phyloP scores from a whole-genome alignment of 2,113 vertebrate genomes.

The Nansenia antarctica region DNA sequence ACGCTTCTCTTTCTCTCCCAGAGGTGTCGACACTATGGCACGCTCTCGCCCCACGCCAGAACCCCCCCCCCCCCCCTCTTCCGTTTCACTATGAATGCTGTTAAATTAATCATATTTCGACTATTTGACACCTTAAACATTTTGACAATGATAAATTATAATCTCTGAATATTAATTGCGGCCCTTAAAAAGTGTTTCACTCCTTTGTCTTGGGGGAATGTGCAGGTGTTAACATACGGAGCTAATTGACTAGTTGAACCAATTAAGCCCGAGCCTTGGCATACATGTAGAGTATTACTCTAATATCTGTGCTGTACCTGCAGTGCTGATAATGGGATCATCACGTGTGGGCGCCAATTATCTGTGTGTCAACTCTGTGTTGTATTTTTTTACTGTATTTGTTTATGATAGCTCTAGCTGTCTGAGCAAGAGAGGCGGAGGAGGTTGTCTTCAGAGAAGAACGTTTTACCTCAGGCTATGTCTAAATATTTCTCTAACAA shows the following conservation, averaged over 20 bases:
- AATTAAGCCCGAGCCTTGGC: conserved; percentile 40
- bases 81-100: neutral
- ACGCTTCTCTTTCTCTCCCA: too few relatives aligned
- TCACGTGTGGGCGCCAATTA: neutral
- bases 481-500: too few relatives aligned
- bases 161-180: conserved; percentile 17
- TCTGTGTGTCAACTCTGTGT: neutral
- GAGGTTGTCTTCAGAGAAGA: too few relatives aligned
- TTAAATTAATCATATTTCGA: conserved; percentile 9
- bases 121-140: conserved; percentile 27
- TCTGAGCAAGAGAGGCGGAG: too few relatives aligned
- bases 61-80: too few relatives aligned
- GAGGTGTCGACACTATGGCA: too few relatives aligned
- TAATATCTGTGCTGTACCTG: neutral
- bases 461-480: too few relatives aligned
- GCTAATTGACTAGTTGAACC: conserved; percentile 44
- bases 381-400: too few relatives aligned
- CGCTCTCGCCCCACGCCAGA: too few relatives aligned
- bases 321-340: neutral
- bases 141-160: conserved; percentile 23
- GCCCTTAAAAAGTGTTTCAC: conserved; percentile 19
- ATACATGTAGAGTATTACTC: neutral
- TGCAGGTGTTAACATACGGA: conserved; percentile 43
- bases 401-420: too few relatives aligned
- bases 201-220: conserved; percentile 39